A percentile compares a stretch with the other conserved stretches of the same genome.
Conservation (phyloP, 2,797 vertebrate species). For the Echeneis naucrates region DNA sequence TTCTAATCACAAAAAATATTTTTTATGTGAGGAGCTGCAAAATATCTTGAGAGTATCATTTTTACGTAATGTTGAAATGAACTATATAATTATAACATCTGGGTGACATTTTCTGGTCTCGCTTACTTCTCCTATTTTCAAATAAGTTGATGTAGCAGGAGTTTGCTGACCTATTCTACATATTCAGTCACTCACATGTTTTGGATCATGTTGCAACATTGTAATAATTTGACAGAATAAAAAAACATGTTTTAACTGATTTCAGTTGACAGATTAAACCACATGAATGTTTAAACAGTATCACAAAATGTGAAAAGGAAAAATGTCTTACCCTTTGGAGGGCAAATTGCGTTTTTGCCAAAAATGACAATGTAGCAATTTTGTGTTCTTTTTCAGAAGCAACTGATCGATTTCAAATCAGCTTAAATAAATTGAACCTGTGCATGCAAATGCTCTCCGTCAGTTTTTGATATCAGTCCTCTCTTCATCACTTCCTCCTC, state of each 20-base stretch:
- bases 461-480: conserved; percentile 30
- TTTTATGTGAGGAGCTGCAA: not conserved
- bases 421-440: not conserved
- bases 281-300: not conserved
- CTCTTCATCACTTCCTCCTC: conserved; percentile 55
- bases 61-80: too few species aligned
- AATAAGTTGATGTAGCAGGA: not conserved
- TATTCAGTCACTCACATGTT: not conserved
- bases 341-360: not conserved
- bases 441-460: conserved; percentile 8
- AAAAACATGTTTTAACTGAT: too few species aligned
- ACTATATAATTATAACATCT: too few species aligned
- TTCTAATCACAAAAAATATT: too few species aligned
- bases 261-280: too few species aligned
- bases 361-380: not conserved
- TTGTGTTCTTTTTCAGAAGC: conserved; percentile 1
- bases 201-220: not conserved
- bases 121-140: not conserved
- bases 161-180: not conserved
- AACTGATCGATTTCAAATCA: not conserved
- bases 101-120: not conserved
- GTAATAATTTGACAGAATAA: not conserved
- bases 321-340: not conserved
- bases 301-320: not conserved
- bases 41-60: too few species aligned